phyloP scores from a whole-genome alignment of 2,797 vertebrate genomes.

The Acropternis orthonyx region DNA sequence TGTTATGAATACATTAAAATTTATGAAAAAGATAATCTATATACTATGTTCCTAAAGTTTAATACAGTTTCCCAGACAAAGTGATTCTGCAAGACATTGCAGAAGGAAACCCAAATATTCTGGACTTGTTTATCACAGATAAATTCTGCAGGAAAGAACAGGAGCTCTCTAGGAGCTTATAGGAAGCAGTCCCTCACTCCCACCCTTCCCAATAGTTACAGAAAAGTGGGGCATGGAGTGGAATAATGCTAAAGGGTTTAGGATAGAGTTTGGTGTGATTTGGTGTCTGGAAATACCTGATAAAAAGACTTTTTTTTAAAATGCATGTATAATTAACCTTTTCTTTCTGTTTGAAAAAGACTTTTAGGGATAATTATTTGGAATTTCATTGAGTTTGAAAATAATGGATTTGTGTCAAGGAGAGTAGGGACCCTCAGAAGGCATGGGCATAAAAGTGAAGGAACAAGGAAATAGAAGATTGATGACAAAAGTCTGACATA shows the following conservation, averaged over 20 bases:
- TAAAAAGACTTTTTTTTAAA: background rate
- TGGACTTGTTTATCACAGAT: background rate
- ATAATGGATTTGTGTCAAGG: background rate
- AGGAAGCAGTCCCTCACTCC: background rate
- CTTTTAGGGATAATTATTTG: background rate
- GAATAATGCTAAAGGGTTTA: background rate
- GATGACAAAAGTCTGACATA: background rate
- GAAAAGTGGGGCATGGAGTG: background rate
- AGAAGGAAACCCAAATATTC: background rate
- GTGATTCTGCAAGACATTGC: background rate
- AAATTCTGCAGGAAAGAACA: background rate
- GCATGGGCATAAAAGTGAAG: background rate
- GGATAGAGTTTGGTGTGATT: background rate
- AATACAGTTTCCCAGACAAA: background rate
- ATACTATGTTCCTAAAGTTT: background rate
- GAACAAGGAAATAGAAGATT: background rate
- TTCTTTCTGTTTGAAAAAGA: background rate
- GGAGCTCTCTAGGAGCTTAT: background rate
- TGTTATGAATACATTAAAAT: background rate
- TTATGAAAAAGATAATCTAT: background rate
- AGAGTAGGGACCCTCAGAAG: background rate
- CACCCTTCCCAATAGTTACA: background rate
- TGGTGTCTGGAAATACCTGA: background rate
- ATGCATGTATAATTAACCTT: background rate
- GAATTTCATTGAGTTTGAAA: background rate